phyloP scores from a whole-genome alignment of 2,888 invertebrate species.

The Pediacus dermestoides region DNA sequence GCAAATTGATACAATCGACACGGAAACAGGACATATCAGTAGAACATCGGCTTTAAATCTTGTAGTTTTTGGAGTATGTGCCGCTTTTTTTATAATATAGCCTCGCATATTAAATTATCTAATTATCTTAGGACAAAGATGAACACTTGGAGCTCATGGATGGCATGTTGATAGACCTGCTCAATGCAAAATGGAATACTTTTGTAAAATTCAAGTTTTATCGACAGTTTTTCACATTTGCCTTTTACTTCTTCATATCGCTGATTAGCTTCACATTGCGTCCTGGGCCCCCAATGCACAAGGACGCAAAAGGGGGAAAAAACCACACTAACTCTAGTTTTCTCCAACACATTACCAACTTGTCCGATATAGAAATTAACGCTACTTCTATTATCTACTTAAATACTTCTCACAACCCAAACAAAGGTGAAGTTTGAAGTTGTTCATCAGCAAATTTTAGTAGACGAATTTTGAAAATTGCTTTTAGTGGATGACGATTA shows the following conservation, averaged over 20 bases:
- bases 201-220: constrained; percentile 95
- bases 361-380: no score
- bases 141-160: constrained; percentile 94
- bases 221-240: constrained; percentile 85
- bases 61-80: constrained; percentile 90
- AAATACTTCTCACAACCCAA: no score
- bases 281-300: constrained; percentile 67
- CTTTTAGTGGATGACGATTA: constrained; percentile 49
- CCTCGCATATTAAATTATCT: constrained; percentile 10
- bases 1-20: constrained; percentile 93
- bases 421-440: no score
- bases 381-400: no score
- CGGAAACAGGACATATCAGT: constrained; percentile 86
- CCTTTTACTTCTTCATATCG: constrained; percentile 86
- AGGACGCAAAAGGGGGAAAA: constrained; percentile 36
- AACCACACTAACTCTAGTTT: constrained; percentile 13
- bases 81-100: no score
- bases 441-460: no score
- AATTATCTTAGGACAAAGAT: constrained; percentile 73
- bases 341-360: no score
- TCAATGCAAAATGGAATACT: constrained; percentile 97
- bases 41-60: constrained; percentile 92
- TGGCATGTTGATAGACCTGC: constrained; percentile 86
- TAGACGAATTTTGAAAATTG: no score
- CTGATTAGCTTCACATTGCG: constrained; percentile 84